Conservation (phyloP, 2,888 invertebrate species). For the Andrena minutula region DNA sequence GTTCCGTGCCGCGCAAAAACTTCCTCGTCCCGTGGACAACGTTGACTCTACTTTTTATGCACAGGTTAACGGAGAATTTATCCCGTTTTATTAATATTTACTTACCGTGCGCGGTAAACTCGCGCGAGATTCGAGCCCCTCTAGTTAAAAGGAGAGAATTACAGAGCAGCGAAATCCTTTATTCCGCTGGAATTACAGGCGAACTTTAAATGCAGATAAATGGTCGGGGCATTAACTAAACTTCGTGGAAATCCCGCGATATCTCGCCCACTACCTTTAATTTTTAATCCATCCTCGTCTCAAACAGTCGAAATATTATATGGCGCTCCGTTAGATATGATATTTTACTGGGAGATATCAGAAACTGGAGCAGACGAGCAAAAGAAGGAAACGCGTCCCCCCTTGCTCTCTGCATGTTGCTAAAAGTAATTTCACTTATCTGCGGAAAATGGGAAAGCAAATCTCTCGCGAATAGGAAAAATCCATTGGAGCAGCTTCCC, state of each 20-base stretch:
- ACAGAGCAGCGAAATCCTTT: conserved; percentile 21
- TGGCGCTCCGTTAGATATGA: background rate
- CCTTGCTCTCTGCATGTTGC: background rate
- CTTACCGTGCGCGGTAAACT: background rate
- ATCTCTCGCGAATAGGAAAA: conserved; percentile 21
- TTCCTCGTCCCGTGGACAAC: background rate
- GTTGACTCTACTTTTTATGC: background rate
- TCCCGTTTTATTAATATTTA: conserved; percentile 6
- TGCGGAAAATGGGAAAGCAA: conserved; percentile 1
- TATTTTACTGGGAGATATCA: conserved; percentile 8
- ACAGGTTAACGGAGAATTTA: background rate
- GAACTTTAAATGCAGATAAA: conserved; percentile 29
- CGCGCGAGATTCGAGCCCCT: background rate
- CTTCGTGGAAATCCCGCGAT: conserved; percentile 9
- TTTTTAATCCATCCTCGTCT: background rate
- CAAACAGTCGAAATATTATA: conserved; percentile 7
- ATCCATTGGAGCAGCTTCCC: conserved; percentile 7
- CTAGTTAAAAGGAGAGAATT: conserved; percentile 10
- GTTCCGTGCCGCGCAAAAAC: background rate
- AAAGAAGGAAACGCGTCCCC: background rate
- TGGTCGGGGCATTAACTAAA: conserved; percentile 20
- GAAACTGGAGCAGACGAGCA: background rate
- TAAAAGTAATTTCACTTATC: conserved; percentile 24
- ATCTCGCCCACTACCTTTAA: background rate
- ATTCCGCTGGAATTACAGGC: background rate